Evolutionary conservation across 2,888 invertebrate species (phyloP).

Genomic region (Dendrolimus pini): DNA sequence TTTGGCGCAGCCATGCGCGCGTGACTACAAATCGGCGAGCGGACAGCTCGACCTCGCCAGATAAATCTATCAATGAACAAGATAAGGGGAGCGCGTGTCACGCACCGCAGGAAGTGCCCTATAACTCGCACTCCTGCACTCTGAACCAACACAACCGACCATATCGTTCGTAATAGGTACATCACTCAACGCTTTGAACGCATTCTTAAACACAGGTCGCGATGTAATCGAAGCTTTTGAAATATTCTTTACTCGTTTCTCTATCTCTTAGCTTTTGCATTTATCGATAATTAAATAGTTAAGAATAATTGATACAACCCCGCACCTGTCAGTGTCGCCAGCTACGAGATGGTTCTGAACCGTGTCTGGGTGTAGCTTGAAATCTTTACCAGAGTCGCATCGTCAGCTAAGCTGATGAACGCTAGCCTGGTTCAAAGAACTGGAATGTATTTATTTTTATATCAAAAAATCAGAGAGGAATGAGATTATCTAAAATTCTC

Average conservation of each 20-base stretch:
- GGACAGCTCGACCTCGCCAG: constrained; percentile 60
- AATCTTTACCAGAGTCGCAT: too few species aligned
- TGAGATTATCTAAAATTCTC: too few species aligned
- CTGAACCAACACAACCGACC: constrained; percentile 34
- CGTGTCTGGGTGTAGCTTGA: too few species aligned
- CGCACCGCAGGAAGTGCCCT: constrained; percentile 61
- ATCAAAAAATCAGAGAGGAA: too few species aligned
- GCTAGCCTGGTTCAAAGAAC: too few species aligned
- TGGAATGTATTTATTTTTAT: too few species aligned
- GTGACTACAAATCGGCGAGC: constrained; percentile 31
- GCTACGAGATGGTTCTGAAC: too few species aligned
- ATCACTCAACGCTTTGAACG: constrained; percentile 23
- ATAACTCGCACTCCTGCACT: constrained; percentile 44
- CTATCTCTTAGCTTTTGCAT: too few species aligned
- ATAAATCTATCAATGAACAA: constrained; percentile 72
- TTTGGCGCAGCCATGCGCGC: constrained; percentile 18
- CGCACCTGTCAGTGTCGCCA: too few species aligned
- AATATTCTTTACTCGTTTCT: neutral
- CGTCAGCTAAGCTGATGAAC: too few species aligned
- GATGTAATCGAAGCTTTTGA: neutral
- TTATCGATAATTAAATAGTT: too few species aligned
- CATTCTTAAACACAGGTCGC: constrained; percentile 14
- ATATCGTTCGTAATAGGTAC: constrained; percentile 31
- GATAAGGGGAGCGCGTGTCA: constrained; percentile 68
- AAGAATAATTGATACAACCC: too few species aligned